Evolutionary conservation across 2,113 vertebrate species (phyloP).

Genomic region (Brienomyrus longianalis): DNA sequence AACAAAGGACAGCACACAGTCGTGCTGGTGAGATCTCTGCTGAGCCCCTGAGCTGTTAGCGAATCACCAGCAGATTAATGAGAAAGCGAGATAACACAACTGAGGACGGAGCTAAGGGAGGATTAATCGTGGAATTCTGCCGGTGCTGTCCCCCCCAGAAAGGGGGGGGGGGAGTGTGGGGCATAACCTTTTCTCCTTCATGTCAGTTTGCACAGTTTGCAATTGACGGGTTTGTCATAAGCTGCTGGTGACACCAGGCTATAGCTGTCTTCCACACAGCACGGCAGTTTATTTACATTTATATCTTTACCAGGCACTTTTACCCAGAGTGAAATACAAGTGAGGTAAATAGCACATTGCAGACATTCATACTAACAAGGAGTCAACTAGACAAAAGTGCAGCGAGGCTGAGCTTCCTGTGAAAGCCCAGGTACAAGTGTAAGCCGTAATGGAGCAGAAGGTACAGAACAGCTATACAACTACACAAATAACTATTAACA

Average conservation of each 20-base stretch:
- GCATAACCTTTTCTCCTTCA: background rate
- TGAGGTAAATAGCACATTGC: background rate
- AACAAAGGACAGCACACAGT: background rate
- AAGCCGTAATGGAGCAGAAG: background rate
- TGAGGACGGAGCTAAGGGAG: constrained; percentile 21
- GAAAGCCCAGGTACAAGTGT: background rate
- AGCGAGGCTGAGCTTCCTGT: background rate
- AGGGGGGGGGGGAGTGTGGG: background rate
- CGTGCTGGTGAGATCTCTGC: background rate
- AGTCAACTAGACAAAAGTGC: background rate
- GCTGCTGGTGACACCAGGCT: background rate
- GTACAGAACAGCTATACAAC: background rate
- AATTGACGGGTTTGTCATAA: background rate
- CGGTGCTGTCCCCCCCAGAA: background rate
- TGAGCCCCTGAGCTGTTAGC: background rate
- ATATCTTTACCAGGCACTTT: background rate
- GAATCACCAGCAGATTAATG: background rate
- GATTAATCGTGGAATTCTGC: background rate
- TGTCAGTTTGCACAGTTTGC: background rate
- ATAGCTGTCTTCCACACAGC: background rate
- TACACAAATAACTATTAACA: background rate
- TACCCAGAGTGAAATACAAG: background rate
- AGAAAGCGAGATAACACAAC: constrained; percentile 3
- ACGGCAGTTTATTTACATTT: background rate
- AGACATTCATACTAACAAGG: background rate